Evolutionary conservation across 1,140 invertebrate genomes (phyloP), one percentile per base, ranked within the genome.

Genomic region (Penaeus japonicus): DNA sequence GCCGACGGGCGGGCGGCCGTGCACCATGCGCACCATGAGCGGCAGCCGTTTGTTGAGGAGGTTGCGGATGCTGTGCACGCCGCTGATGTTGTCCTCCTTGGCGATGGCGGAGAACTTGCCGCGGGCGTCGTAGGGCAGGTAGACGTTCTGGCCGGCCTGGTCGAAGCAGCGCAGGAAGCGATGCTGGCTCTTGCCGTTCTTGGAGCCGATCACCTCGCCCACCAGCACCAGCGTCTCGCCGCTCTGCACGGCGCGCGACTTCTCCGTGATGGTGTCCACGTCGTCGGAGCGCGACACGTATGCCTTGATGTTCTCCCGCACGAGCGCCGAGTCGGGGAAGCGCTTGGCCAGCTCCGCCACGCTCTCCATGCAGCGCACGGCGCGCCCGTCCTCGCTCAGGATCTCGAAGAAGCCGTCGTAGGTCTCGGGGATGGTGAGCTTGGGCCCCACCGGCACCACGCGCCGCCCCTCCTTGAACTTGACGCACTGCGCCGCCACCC

Each of bases 401-500:
- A 98, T 94, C 93, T 99, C 98, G 92, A n/a, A n/a, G n/a, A n/a
- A n/a, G 10, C 98, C 98, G 89, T 96, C 94, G 92, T 97, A 99
- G 12, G 95, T 95, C 87, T 98, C 96, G 0, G 98, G 98, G 80
- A 99, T 98, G 73, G 97, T 95, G 62, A 98, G 93, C 91, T n/a
- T 94, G 0, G 96, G 96, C 17, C 97, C 96, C 0, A 96, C 94
- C 87, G 95, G 96, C 32, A 96, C 96, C 90, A 95, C 95, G 89
- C 95, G 93, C 35, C 91, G 92, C 0, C 96, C 96, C n/a, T n/a
- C n/a, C 92, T 98, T 97, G 91, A 98, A 95, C 93, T 97, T 97
- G 65, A 98, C 96, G 81, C 96, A 96, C 92, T 98, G 97, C 32
- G 93, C 94, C 47, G n/a, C n/a, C n/a, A n/a, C n/a, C n/a, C 98